Conservation (phyloP, 2,797 vertebrate genomes). For the Tinamus major region DNA sequence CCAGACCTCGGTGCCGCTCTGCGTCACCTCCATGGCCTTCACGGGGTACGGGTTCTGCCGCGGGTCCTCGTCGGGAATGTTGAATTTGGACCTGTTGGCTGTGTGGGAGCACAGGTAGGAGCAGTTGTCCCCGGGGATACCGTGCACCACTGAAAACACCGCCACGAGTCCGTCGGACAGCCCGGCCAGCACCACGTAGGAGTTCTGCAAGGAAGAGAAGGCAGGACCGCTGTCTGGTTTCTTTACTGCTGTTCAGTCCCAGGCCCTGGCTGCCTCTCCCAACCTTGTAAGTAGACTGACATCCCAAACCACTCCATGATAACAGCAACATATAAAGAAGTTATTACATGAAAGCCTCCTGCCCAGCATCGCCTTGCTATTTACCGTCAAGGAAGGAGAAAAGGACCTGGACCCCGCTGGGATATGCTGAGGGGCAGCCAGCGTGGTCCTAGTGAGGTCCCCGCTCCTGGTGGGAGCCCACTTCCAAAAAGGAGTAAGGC, state of each 20-base stretch:
- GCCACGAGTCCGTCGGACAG: conserved; percentile 91
- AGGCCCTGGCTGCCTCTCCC: neutral
- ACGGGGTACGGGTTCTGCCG: conserved; percentile 92
- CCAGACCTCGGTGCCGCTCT: conserved; percentile 90
- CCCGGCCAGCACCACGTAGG: conserved; percentile 88
- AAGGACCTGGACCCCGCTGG: conserved; percentile 14
- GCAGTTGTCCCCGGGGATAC: conserved; percentile 85
- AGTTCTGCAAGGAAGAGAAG: conserved; percentile 77
- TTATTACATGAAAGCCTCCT: conserved; percentile 1
- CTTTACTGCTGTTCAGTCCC: neutral
- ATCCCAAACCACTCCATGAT: neutral
- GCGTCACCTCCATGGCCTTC: conserved; percentile 85
- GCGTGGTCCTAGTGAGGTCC: neutral
- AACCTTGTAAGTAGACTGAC: neutral
- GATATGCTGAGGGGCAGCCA: conserved; percentile 34
- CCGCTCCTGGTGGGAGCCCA: conserved; percentile 21
- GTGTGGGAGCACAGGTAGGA: conserved; percentile 94
- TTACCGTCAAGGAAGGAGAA: conserved; percentile 28
- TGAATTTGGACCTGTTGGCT: conserved; percentile 87
- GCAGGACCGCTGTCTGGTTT: fast-evolving
- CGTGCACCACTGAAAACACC: conserved; percentile 83
- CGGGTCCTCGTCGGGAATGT: conserved; percentile 86
- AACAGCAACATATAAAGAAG: conserved; percentile 19
- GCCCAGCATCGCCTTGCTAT: conserved; percentile 48
- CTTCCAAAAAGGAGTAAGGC: conserved; percentile 32